Evolutionary conservation across 2,797 vertebrate species (phyloP).

Genomic region (Hippocampus kuda): DNA sequence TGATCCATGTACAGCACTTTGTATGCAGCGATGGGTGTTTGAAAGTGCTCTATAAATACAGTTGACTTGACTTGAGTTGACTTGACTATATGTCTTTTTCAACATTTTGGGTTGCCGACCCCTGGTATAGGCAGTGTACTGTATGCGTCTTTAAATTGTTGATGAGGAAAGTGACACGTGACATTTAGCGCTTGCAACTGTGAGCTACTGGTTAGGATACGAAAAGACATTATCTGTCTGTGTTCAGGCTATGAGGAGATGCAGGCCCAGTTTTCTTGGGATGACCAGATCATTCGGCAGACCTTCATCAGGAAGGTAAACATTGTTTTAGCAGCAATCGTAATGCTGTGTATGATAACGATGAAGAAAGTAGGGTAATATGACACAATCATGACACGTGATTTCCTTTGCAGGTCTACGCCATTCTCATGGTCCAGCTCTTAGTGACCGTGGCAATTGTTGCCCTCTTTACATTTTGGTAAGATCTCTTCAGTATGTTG

Average conservation of each 20-base stretch:
- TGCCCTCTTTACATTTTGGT: constrained; percentile 90
- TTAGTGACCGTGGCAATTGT: constrained; percentile 76
- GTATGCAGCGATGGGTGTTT: no score
- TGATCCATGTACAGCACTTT: no score
- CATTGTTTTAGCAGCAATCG: not conserved
- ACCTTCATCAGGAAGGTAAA: constrained; percentile 89
- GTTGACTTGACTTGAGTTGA: no score
- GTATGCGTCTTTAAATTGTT: not conserved
- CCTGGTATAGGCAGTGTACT: no score
- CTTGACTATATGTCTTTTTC: no score
- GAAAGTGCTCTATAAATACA: no score
- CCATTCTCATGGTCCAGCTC: constrained; percentile 83
- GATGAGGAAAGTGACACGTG: not conserved
- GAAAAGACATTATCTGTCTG: not conserved
- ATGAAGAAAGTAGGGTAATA: not conserved
- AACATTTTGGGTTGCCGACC: no score
- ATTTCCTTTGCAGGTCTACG: constrained; percentile 74
- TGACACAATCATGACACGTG: not conserved
- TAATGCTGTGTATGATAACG: not conserved
- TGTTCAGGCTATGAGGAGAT: constrained; percentile 68
- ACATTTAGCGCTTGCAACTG: not conserved
- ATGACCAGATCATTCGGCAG: constrained; percentile 75
- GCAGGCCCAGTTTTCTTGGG: constrained; percentile 80
- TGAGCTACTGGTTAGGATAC: no score
- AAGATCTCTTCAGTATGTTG: constrained; percentile 16